Conservation (phyloP, 2,888 invertebrate genomes). For the Argyresthia albistria region DNA sequence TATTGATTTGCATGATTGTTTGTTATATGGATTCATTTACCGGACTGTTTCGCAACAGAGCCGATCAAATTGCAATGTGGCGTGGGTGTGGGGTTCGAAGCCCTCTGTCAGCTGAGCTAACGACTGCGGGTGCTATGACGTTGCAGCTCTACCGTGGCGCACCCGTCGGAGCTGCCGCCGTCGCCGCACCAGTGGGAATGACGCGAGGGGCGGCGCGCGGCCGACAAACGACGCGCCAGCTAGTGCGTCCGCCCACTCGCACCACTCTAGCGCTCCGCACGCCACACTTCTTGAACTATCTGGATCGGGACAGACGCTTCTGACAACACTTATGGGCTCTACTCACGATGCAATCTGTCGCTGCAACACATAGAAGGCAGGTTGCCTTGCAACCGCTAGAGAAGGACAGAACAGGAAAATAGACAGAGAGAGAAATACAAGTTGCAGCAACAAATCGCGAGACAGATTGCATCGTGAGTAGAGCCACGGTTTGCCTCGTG, state of each 20-base stretch:
- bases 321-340: background rate
- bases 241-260: conserved; percentile 37
- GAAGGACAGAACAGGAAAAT: no score
- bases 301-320: background rate
- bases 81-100: conserved; percentile 24
- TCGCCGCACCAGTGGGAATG: conserved; percentile 99
- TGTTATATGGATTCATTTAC: no score
- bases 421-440: no score
- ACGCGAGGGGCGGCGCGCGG: conserved; percentile 67
- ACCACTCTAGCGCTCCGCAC: background rate
- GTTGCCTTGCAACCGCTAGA: no score
- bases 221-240: conserved; percentile 39
- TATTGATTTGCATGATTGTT: no score
- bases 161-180: conserved; percentile 97
- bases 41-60: no score
- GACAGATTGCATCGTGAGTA: no score
- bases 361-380: no score
- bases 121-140: background rate
- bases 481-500: no score
- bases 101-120: background rate
- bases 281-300: background rate
- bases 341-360: no score
- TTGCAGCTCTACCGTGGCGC: conserved; percentile 96
- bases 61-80: conserved; percentile 12
- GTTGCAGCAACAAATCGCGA: no score